Evolutionary conservation across 2,113 vertebrate species (phyloP).

Genomic region (Gobiocypris rarus): DNA sequence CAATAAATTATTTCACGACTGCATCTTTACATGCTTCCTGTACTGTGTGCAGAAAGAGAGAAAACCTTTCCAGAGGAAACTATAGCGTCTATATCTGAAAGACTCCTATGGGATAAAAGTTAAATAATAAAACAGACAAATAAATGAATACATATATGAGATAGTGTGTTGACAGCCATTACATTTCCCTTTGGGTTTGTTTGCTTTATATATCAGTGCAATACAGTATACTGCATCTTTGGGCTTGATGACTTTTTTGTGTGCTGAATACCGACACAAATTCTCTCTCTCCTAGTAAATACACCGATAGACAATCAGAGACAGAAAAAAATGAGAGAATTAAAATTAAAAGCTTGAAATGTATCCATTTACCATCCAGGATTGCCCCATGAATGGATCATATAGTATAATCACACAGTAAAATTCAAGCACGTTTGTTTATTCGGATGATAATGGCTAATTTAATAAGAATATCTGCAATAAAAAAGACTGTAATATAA

Average conservation of each 20-base stretch:
- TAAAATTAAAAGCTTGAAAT: slow-evolving; percentile 12
- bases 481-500: no score
- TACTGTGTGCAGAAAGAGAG: slow-evolving; percentile 32
- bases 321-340: neutral
- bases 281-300: slow-evolving; percentile 17
- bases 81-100: slow-evolving; percentile 12
- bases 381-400: slow-evolving; percentile 3
- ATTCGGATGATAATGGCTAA: neutral
- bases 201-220: slow-evolving; percentile 51
- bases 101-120: slow-evolving; percentile 42
- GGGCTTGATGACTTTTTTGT: slow-evolving; percentile 56
- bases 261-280: slow-evolving; percentile 15
- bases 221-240: slow-evolving; percentile 42
- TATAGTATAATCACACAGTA: neutral
- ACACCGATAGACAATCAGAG: slow-evolving; percentile 29
- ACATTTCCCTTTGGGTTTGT: slow-evolving; percentile 61
- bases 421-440: neutral
- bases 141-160: slow-evolving; percentile 60
- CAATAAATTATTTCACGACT: slow-evolving; percentile 71
- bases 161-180: slow-evolving; percentile 61
- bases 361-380: no score
- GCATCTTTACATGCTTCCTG: slow-evolving; percentile 48
- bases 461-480: neutral
- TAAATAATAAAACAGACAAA: slow-evolving; percentile 61
- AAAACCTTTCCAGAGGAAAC: slow-evolving; percentile 49